Evolutionary conservation across 1,140 invertebrate genomes (phyloP).

Genomic region (Catajapyx aquilonaris): DNA sequence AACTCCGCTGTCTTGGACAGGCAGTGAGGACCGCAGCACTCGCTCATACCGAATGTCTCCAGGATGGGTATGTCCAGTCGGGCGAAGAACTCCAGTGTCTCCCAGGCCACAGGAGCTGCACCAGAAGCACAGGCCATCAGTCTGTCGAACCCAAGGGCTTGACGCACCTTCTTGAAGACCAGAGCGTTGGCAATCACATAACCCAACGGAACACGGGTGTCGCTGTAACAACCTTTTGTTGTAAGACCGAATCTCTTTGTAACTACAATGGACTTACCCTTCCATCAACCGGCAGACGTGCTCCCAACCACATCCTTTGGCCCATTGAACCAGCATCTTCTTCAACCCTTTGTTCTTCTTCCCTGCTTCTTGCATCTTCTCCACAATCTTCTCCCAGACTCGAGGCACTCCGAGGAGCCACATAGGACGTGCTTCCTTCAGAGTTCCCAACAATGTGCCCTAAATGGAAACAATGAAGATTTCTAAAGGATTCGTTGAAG

Average conservation of each 20-base stretch:
- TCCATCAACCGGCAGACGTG: constrained; percentile 49
- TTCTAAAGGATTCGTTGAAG: too few species aligned
- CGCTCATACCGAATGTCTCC: constrained; percentile 70
- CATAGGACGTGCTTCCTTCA: constrained; percentile 56
- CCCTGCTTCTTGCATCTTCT: constrained; percentile 54
- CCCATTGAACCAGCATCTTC: constrained; percentile 48
- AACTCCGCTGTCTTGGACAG: constrained; percentile 24
- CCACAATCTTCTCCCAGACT: constrained; percentile 83
- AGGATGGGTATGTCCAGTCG: constrained; percentile 61
- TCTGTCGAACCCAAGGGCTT: constrained; percentile 47
- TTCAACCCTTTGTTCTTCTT: constrained; percentile 38
- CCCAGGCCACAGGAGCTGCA: constrained; percentile 60
- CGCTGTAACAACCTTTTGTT: constrained; percentile 5
- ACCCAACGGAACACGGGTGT: constrained; percentile 19
- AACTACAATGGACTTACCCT: too few species aligned
- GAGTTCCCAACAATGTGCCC: constrained; percentile 50
- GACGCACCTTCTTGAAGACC: constrained; percentile 51
- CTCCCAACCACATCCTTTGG: constrained; percentile 47
- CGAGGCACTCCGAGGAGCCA: constrained; percentile 67
- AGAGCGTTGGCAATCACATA: constrained; percentile 45
- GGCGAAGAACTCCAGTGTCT: constrained; percentile 67
- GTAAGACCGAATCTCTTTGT: too few species aligned
- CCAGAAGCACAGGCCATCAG: constrained; percentile 43
- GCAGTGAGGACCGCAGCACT: constrained; percentile 49
- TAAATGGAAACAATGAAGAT: too few species aligned